Conservation (phyloP, 2,113 vertebrate species). For the Stictonetta naevosa region DNA sequence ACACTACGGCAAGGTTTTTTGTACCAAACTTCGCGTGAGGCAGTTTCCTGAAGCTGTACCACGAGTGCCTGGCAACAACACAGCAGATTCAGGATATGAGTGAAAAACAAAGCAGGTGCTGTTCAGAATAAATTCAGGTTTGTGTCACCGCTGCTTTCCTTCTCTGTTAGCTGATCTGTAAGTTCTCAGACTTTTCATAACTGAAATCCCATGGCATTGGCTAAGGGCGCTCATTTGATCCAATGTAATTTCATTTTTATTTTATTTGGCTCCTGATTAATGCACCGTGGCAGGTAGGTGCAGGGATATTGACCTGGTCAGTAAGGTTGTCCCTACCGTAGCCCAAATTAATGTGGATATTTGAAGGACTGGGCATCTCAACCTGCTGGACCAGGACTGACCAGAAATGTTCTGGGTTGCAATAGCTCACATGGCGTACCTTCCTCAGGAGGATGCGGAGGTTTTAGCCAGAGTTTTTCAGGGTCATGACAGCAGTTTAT, state of each 20-base stretch:
- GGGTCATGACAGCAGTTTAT: neutral
- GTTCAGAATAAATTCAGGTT: neutral
- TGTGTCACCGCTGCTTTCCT: neutral
- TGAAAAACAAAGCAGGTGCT: neutral
- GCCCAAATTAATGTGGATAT: rapidly evolving
- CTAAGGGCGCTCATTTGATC: neutral
- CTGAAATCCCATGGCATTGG: neutral
- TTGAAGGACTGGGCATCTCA: neutral
- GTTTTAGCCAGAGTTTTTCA: neutral
- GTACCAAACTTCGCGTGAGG: neutral
- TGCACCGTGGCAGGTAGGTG: neutral
- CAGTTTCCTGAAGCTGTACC: neutral
- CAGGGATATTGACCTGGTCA: neutral
- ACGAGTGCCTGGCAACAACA: neutral
- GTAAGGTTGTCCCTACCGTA: neutral
- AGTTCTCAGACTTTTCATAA: neutral
- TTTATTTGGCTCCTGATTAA: neutral
- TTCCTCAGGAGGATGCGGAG: neutral
- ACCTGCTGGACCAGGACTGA: neutral
- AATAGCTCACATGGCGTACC: rapidly evolving
- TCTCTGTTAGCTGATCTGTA: neutral
- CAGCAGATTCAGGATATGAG: neutral
- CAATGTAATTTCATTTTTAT: neutral
- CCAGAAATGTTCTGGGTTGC: neutral
- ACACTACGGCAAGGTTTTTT: neutral